Base-by-base conservation (phyloP, 1,140 invertebrate species). In the Callitettix versicolor region DNA sequence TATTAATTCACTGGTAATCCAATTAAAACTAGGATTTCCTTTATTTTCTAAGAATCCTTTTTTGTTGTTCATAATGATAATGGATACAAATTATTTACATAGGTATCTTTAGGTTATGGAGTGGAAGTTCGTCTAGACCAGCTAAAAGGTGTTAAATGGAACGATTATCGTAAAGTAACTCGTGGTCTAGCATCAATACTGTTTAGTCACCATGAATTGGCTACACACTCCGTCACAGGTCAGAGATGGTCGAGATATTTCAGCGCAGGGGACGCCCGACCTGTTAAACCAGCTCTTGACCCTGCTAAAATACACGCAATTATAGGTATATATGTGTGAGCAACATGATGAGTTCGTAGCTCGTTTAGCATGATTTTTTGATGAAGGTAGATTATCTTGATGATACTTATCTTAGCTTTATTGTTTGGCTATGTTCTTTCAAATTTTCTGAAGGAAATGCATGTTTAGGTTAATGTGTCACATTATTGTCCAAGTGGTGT, bases 61-160 rank as follows among this genome's bases (percentile, higher is more conserved):
- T n/a, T n/a, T n/a, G n/a, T n/a, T n/a, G n/a, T n/a, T n/a, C n/a
- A n/a, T n/a, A n/a, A n/a, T n/a, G n/a, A n/a, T n/a, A n/a, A n/a
- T n/a, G n/a, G n/a, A n/a, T n/a, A 30, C 26, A 3, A 4, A 30
- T 30, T 30, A 3, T 30, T 3, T 44, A 64, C 62, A 1, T 58
- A 84, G 82, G 80, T 85, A 63, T 81, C 82, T 63, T 70, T 85
- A 53, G 81, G 80, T 34, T 81, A 82, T 65, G 82, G 82, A 22
- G 80, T 84, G 53, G 79, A 82, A 65, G 79, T 85, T 46, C 77
- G 77, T 63, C 80, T 82, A 65, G 81, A 83, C 63, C 75, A 83
- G 66, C 67, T 85, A 48, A 74, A 79, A 38, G 77, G 78, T 48
- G 79, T 84, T 21, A 85, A 85, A 63, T 84, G 81, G 81, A 81